phyloP scores from a whole-genome alignment of 2,113 vertebrate species.

The Lipotes vexillifer region DNA sequence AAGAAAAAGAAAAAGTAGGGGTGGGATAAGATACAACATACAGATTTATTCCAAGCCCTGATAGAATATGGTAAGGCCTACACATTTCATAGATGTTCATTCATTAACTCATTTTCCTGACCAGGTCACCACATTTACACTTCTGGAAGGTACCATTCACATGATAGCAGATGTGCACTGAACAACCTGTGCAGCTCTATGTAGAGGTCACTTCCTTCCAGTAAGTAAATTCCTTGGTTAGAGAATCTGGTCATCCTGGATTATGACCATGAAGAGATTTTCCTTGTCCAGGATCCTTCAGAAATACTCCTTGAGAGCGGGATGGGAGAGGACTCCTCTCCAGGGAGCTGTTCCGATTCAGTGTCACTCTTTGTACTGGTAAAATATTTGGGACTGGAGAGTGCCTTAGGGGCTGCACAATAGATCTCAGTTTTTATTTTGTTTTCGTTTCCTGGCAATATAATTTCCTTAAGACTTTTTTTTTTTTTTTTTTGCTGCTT shows the following conservation, averaged over 20 bases:
- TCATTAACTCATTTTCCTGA: neutral
- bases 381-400: neutral
- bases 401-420: neutral
- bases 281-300: neutral
- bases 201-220: neutral
- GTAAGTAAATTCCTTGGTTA: neutral
- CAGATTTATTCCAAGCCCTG: neutral
- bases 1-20: too few species aligned
- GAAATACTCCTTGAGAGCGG: neutral
- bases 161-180: neutral
- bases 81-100: neutral
- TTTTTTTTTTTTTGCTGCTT: too few species aligned
- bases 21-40: neutral
- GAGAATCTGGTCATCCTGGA: neutral
- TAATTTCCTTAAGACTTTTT: neutral
- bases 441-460: neutral
- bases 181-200: neutral
- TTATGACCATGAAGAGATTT: neutral
- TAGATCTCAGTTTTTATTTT: neutral
- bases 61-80: neutral
- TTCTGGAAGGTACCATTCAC: neutral
- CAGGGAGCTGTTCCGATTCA: neutral
- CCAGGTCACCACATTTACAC: neutral
- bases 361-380: neutral
- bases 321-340: neutral